A percentile compares a stretch with the other conserved stretches of the same genome.
Conservation (phyloP, 2,888 invertebrate species). For the Leptopilina myrica region DNA sequence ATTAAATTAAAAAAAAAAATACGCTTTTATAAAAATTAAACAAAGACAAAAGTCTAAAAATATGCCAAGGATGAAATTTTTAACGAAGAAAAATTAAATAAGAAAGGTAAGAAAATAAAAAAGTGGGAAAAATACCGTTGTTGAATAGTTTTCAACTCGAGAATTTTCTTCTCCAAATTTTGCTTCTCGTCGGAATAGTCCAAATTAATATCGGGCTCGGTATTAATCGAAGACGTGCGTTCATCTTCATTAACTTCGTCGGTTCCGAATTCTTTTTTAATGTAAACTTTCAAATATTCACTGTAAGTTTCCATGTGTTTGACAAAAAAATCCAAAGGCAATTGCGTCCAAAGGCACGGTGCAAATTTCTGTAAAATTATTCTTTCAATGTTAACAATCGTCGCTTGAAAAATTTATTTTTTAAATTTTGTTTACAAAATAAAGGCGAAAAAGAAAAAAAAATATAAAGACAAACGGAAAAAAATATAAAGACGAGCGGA, state of each 20-base stretch:
- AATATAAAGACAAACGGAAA: too few relatives aligned
- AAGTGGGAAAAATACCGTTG: slow-evolving; percentile 52
- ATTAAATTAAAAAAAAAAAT: too few relatives aligned
- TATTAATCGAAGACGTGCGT: slow-evolving; percentile 8
- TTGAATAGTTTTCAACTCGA: slow-evolving; percentile 61
- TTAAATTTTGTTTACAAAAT: too few relatives aligned
- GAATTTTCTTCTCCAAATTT: slow-evolving; percentile 57
- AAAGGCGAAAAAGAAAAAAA: too few relatives aligned
- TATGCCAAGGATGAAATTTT: not conserved
- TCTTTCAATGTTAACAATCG: not conserved
- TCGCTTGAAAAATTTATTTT: too few relatives aligned
- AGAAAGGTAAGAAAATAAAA: too few relatives aligned
- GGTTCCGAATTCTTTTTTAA: slow-evolving; percentile 65
- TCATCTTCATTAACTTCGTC: slow-evolving; percentile 46
- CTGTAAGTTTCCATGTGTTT: slow-evolving; percentile 70
- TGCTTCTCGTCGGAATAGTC: slow-evolving; percentile 56
- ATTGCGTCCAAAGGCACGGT: slow-evolving; percentile 69
- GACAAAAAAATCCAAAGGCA: slow-evolving; percentile 68
- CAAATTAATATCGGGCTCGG: slow-evolving; percentile 59
- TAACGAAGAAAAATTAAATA: not conserved
- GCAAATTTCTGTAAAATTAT: slow-evolving; percentile 62
- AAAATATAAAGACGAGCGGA: too few relatives aligned
- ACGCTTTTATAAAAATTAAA: too few relatives aligned
- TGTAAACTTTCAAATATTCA: slow-evolving; percentile 64
- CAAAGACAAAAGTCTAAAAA: too few relatives aligned